A percentile compares a stretch with the other conserved stretches of the same genome.
Evolutionary conservation across 2,113 vertebrate genomes (phyloP).

Genomic region (Oplegnathus fasciatus): DNA sequence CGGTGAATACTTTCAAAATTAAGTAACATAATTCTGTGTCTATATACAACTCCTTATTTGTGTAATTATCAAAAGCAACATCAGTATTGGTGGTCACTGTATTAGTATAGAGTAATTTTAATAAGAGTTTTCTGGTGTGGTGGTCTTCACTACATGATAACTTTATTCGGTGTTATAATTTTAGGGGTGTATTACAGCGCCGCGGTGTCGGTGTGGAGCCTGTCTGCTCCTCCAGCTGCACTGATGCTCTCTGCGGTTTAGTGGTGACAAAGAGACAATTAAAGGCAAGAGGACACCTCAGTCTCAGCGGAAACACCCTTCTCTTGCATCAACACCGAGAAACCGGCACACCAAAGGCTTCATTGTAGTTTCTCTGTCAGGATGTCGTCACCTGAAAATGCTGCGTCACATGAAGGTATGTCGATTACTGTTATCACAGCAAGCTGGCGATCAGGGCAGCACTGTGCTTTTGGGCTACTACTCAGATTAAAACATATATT

Average conservation of each 20-base stretch:
- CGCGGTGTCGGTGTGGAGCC: constrained; percentile 5
- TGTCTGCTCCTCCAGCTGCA: not conserved
- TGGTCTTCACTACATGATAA: not conserved
- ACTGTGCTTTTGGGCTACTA: not conserved
- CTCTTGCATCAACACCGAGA: not conserved
- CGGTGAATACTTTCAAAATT: too few relatives aligned
- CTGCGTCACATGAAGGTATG: constrained; percentile 76
- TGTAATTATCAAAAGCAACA: not conserved
- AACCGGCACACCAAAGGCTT: too few relatives aligned
- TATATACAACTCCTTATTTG: too few relatives aligned
- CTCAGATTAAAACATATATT: not conserved
- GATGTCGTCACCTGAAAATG: constrained; percentile 75
- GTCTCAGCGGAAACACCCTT: not conserved
- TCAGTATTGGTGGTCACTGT: not conserved
- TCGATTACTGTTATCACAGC: not conserved
- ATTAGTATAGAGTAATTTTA: accelerated
- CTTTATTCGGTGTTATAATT: not conserved
- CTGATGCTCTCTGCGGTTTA: not conserved
- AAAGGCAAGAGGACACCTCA: not conserved
- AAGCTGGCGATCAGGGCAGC: not conserved
- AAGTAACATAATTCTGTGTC: too few relatives aligned
- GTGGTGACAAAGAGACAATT: not conserved
- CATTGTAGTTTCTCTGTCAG: not conserved
- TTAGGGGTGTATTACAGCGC: not conserved
- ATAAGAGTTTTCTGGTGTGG: not conserved